Conservation (phyloP, 2,113 vertebrate species). For the Gymnarchus niloticus region DNA sequence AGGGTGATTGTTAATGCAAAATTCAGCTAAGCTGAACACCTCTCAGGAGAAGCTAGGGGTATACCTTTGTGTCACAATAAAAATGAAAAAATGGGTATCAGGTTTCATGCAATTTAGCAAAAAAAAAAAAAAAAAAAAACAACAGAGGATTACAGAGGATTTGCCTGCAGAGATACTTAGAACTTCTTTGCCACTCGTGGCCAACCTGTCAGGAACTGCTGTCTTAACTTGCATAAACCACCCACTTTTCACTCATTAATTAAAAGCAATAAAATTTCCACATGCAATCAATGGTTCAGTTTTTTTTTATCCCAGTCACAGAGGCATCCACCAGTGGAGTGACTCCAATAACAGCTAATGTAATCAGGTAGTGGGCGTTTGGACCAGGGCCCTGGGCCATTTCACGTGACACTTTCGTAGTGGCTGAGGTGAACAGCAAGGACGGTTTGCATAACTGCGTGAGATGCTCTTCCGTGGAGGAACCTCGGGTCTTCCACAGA, state of each 20-base stretch:
- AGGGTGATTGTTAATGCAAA: neutral
- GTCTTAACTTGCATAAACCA: conserved; percentile 39
- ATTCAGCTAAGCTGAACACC: neutral
- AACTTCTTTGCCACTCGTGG: neutral
- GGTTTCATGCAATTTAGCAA: too few species aligned
- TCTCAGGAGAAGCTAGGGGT: neutral
- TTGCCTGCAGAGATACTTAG: neutral
- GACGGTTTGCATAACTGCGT: conserved; percentile 11
- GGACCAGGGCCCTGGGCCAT: neutral
- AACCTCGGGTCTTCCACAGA: neutral
- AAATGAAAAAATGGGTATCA: too few species aligned
- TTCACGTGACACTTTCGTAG: conserved; percentile 6
- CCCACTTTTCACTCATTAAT: conserved; percentile 29
- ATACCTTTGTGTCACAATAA: neutral
- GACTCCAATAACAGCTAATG: conserved; percentile 41
- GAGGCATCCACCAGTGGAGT: conserved; percentile 35
- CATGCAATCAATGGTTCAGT: conserved; percentile 42
- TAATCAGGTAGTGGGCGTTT: conserved; percentile 36
- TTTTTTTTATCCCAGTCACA: conserved; percentile 31
- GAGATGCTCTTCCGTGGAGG: neutral
- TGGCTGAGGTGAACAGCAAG: conserved; percentile 20
- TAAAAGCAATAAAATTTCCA: conserved; percentile 38
- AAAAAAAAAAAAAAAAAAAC: too few species aligned
- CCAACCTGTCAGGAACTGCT: conserved; percentile 18
- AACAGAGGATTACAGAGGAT: neutral